Base-by-base conservation (phyloP, 2,888 invertebrate genomes). In the Strigamia maritima region DNA sequence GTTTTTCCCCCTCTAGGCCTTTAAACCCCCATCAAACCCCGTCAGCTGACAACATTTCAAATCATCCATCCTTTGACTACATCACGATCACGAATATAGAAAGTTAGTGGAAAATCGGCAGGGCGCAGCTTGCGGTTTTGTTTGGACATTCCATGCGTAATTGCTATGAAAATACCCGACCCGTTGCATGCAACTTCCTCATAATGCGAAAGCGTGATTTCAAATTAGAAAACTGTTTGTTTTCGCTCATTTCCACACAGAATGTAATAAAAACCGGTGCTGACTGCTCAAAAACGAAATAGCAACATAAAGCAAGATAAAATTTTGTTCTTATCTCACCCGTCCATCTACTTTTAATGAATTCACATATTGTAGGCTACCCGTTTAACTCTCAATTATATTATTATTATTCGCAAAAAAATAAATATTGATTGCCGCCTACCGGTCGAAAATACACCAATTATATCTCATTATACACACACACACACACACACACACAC, bases 171-270 rank as follows among this genome's bases (percentile, higher is more conserved):
- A 60, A 19, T n/a, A n/a, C n/a, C n/a, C n/a, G n/a, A 60, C 22
- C 44, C 44, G 22, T 60, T 22, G 60, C 60, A 60, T 60, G 60
- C 60, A 60, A 60, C 60, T 60, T 22, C 3, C 60, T 60, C 60
- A 60, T 60, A 60, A 60, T 60, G 60, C 22, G 14, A 60, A 60
- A 60, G 60, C 60, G 60, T 60, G 60, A 60, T 60, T 60, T 60
- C 60, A 60, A 60, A 60, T 60, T 60, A 60, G 60, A 60, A 22
- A 60, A 60, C 60, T 60, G 60, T 60, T 60, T 60, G 60, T 60
- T 60, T 60, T 60, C 22, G 60, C 22, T 60, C 60, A 60, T 60
- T 60, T 60, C 60, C 60, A 60, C 60, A 22, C 60, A 60, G 12
- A 60, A 60, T 60, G 60, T 60, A 60, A 60, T 60, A 60, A 60